Base-by-base conservation (phyloP, 2,113 vertebrate species). In the Nymphicus hollandicus region DNA sequence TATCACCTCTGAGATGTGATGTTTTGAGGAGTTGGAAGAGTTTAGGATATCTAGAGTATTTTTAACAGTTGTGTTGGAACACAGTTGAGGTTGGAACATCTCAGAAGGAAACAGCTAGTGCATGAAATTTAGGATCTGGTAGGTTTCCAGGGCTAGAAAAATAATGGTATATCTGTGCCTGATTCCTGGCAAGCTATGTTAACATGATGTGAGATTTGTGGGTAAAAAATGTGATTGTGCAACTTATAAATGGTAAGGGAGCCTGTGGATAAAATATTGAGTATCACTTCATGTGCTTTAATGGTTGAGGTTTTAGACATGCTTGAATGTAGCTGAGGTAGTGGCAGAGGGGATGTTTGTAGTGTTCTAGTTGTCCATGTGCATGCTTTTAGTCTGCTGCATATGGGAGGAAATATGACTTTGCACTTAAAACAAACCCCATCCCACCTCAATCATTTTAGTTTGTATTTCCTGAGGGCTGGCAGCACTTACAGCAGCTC, bases 221-320 rank as follows among this genome's bases (percentile, higher is more conserved):
- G 20, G 8, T 41, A 20, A 18, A 47, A 66, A 65, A 31, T 15
- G 25, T 47, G 55, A 29, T 33, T 84, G 8, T 43, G 9, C 35
- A 69, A 33, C 13, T 82, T 73, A 43, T 7, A 82, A 80, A 49
- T 66, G 70, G 23, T 44, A 63, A 70, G 13, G 47, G 33, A 79
- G 31, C n/a, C 41, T 49, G 33, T 74, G 35, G n/a, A 47, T 77
- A 61, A 90, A 82, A 29, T 28, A 27, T 39, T n/a, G 29, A 4
- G 2, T 7, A 14, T n/a, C 16, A 79, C 65, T 85, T 66, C 27
- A 24, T 0, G 0, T 22, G 44, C 70, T 31, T 16, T 50, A 31
- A 49, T 25, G 20, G 31, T 22, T 74, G 47, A 68, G 17, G 23
- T 63, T 87, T 91, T 46, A 78, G 70, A 43, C 4, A 3, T 20